These are phyloP conservation scores for Drosophila santomea DNA, from an alignment of 1,140 invertebrate genomes.

Conservation along the genomic window DNA sequence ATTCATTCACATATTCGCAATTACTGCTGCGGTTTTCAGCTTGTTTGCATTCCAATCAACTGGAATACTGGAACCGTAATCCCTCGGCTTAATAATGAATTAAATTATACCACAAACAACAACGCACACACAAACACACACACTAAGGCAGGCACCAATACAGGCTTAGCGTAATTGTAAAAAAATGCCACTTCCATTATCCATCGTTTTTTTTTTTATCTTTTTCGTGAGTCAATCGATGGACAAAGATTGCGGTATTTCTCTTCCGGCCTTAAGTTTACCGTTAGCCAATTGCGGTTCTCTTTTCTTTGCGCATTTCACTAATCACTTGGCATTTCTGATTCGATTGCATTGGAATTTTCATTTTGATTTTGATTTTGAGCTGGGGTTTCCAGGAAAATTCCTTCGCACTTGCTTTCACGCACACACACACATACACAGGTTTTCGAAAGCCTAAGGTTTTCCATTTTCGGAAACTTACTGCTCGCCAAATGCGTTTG, in stretches of 20 bases:
- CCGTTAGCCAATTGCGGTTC: constrained; percentile 31
- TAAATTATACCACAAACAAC: constrained; percentile 63
- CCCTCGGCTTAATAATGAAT: constrained; percentile 75
- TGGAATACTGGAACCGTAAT: constrained; percentile 24
- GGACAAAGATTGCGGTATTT: constrained; percentile 22
- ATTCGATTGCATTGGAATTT: not conserved
- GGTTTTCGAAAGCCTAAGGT: not conserved
- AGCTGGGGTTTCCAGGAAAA: constrained; percentile 16
- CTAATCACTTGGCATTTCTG: constrained; percentile 46
- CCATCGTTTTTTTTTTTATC: constrained; percentile 36
- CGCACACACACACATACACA: not conserved
- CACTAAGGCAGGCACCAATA: constrained; percentile 36
- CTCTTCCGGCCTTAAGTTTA: constrained; percentile 37
- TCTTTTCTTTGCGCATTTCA: constrained; percentile 50
- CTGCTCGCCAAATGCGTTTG: constrained; percentile 94
- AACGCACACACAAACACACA: constrained; percentile 46
- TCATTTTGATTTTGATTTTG: not conserved
- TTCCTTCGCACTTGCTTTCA: not conserved
- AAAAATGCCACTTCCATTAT: constrained; percentile 64
- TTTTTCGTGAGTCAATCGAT: constrained; percentile 61
- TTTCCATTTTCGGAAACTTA: constrained; percentile 86
- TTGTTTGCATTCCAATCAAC: constrained; percentile 72
- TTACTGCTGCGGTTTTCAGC: constrained; percentile 66
- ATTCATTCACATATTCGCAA: constrained; percentile 71
- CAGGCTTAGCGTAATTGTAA: constrained; percentile 59